Evolutionary conservation across 2,797 vertebrate species (phyloP).

Genomic region (Rousettus madagascariensis): DNA sequence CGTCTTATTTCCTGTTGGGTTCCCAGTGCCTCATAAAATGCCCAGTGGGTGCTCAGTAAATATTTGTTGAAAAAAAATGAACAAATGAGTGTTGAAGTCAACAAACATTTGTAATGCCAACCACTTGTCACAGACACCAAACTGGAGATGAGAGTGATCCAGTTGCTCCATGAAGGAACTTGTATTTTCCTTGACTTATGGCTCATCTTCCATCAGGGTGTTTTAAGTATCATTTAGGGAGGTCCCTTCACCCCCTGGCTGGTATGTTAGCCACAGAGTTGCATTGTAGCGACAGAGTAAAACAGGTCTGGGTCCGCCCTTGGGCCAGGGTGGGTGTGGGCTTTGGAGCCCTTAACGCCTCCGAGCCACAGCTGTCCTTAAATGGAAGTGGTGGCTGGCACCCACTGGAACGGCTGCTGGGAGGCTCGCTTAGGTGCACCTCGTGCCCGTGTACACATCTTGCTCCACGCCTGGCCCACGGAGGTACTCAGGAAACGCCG

Average conservation of each 20-base stretch:
- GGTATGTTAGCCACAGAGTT: not conserved
- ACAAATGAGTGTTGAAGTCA: not conserved
- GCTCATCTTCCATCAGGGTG: not conserved
- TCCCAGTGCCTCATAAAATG: not conserved
- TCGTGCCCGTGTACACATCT: not conserved
- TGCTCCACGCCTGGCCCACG: rapidly evolving
- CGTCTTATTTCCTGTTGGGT: not conserved
- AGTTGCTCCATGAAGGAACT: not conserved
- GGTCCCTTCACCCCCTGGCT: not conserved
- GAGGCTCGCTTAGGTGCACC: rapidly evolving
- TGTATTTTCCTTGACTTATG: not conserved
- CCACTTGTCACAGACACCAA: not conserved
- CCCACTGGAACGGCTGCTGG: not conserved
- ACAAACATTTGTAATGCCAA: not conserved
- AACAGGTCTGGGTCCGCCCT: too few relatives aligned
- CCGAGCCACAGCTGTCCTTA: not conserved
- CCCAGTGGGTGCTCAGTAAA: not conserved
- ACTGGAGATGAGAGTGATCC: not conserved
- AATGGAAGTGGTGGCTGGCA: not conserved
- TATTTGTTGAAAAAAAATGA: not conserved
- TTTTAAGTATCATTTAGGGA: not conserved
- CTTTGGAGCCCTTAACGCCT: not conserved
- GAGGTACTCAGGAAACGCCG: not conserved
- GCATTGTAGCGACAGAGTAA: not conserved
- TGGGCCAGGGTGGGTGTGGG: not conserved